A percentile compares a stretch with the other conserved stretches of the same genome.
Evolutionary conservation across 1,140 invertebrate species (phyloP).

Genomic region (Drosophila pectinifera): DNA sequence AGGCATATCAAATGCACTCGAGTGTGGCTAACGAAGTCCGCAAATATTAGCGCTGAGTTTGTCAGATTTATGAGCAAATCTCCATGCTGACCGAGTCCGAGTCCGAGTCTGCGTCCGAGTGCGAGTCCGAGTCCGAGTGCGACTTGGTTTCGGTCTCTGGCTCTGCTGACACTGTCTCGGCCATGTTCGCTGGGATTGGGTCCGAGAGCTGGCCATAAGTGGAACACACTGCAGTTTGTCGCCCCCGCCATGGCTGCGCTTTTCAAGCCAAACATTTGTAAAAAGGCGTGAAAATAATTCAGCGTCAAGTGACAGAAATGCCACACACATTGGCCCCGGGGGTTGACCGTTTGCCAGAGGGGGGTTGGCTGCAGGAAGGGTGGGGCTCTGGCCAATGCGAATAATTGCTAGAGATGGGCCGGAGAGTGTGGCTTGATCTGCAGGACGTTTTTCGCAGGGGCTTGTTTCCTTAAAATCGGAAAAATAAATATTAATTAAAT

Average conservation of each 20-base stretch:
- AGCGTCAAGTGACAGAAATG: constrained; percentile 84
- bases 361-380: not conserved
- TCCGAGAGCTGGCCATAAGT: constrained; percentile 70
- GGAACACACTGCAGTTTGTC: constrained; percentile 70
- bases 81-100: constrained; percentile 74
- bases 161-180: constrained; percentile 14
- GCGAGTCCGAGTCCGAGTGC: constrained; percentile 31
- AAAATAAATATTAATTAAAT: rapidly evolving
- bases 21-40: constrained; percentile 83
- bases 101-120: constrained; percentile 50
- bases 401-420: constrained; percentile 47
- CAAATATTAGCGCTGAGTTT: constrained; percentile 84
- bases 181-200: constrained; percentile 41
- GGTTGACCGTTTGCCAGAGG: constrained; percentile 10
- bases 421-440: not conserved
- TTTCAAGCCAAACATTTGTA: constrained; percentile 80
- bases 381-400: not conserved
- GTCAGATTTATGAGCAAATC: constrained; percentile 84
- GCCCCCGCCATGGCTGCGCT: constrained; percentile 76
- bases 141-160: constrained; percentile 14
- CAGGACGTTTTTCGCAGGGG: not conserved
- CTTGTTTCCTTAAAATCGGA: not conserved
- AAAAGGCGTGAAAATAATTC: constrained; percentile 84
- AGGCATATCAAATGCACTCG: constrained; percentile 83
- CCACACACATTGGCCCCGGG: constrained; percentile 68